A percentile compares a stretch with the other conserved stretches of the same genome.
Conservation (phyloP, 2,888 invertebrate genomes). For the Drosophila quinaria region DNA sequence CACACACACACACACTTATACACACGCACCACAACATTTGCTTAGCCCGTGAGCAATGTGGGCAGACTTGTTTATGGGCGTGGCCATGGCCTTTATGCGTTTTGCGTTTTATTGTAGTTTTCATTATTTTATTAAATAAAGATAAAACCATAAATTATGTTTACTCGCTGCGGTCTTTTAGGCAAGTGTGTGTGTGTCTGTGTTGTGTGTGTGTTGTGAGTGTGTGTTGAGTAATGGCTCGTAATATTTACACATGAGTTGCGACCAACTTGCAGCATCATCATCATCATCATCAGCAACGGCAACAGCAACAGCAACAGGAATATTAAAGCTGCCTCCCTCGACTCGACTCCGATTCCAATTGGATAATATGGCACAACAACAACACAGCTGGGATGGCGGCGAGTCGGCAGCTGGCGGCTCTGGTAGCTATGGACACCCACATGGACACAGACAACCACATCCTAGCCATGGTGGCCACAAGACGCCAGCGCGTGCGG, state of each 20-base stretch:
- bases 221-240: slow-evolving; percentile 69
- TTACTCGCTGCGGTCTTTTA: slow-evolving; percentile 60
- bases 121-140: slow-evolving; percentile 81
- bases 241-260: slow-evolving; percentile 78
- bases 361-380: slow-evolving; percentile 66
- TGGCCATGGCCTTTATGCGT: slow-evolving; percentile 34
- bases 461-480: slow-evolving; percentile 49
- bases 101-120: slow-evolving; percentile 48
- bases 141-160: slow-evolving; percentile 82
- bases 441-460: slow-evolving; percentile 43
- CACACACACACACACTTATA: slow-evolving; percentile 12
- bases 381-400: slow-evolving; percentile 81
- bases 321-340: slow-evolving; percentile 1
- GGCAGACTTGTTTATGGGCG: slow-evolving; percentile 4
- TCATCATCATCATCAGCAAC: slow-evolving; percentile 34
- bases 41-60: slow-evolving; percentile 21
- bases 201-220: slow-evolving; percentile 20
- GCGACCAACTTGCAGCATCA: slow-evolving; percentile 58
- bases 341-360: slow-evolving; percentile 6
- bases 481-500: slow-evolving; percentile 71
- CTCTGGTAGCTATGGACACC: no score
- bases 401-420: slow-evolving; percentile 43
- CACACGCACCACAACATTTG: slow-evolving; percentile 31
- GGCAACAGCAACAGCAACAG: background rate
- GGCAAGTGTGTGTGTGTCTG: slow-evolving; percentile 28